Evolutionary conservation across 2,797 vertebrate species (phyloP).

Genomic region (Macropus fuliginosus): DNA sequence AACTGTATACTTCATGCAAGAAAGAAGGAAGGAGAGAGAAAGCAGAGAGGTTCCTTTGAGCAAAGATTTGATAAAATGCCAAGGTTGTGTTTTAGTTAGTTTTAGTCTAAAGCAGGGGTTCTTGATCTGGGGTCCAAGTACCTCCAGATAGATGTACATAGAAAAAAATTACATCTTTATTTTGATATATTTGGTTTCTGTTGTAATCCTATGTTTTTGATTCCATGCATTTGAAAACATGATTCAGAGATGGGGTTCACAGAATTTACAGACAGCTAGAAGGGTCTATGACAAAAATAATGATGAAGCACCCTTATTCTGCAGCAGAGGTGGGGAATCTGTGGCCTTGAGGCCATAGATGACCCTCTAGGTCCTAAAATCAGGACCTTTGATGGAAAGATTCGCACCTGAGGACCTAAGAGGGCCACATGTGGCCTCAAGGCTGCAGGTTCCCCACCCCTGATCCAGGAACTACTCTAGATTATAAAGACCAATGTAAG

Average conservation of each 20-base stretch:
- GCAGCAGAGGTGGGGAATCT: no score
- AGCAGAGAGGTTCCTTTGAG: no score
- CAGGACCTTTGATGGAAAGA: no score
- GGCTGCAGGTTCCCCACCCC: no score
- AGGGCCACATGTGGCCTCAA: no score
- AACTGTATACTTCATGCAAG: no score
- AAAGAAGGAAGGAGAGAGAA: not conserved
- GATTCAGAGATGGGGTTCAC: not conserved
- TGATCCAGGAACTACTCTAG: not conserved
- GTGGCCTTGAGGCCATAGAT: no score
- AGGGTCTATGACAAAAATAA: not conserved
- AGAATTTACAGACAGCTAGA: not conserved
- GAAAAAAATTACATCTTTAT: not conserved
- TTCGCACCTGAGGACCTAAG: no score
- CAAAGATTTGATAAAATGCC: no score
- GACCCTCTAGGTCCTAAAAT: no score
- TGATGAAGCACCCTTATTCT: not conserved
- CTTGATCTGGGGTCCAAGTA: no score
- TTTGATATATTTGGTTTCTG: not conserved
- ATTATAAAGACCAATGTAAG: not conserved
- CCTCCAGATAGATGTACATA: not conserved
- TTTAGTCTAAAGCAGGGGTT: no score
- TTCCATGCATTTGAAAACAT: not conserved
- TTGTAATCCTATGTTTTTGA: not conserved
- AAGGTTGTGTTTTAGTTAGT: not conserved